phyloP scores from a whole-genome alignment of 64 coral and sea anemone species.

The Dendronephthya gigantea region DNA sequence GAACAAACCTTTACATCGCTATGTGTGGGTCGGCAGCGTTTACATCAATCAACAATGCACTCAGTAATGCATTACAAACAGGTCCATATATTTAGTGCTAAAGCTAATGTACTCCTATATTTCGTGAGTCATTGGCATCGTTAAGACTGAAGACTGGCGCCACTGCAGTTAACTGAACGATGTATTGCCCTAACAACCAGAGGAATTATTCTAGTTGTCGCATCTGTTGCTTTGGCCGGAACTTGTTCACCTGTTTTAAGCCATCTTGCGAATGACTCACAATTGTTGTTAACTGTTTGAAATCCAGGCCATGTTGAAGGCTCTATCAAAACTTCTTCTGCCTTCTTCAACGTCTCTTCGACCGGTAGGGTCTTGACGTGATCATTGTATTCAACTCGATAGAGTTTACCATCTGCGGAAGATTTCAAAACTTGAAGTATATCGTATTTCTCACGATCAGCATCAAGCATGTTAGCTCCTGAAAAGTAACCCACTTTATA shows the following conservation, averaged over 20 bases:
- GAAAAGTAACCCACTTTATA: slow-evolving; percentile 1
- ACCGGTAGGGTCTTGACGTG: neutral
- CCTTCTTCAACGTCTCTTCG: neutral
- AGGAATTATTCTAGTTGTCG: neutral
- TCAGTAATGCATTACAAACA: too few species aligned
- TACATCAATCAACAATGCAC: too few species aligned
- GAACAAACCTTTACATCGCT: too few species aligned
- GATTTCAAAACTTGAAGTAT: slow-evolving; percentile 8
- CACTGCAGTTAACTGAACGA: too few species aligned
- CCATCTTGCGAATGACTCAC: slow-evolving; percentile 25
- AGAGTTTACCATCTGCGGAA: slow-evolving; percentile 1
- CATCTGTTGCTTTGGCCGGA: neutral
- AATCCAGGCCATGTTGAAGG: slow-evolving; percentile 22
- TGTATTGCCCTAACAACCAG: too few species aligned
- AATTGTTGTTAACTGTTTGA: slow-evolving; percentile 31
- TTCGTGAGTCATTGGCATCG: too few species aligned
- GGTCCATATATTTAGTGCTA: too few species aligned
- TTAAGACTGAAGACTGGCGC: too few species aligned
- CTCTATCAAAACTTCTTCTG: neutral
- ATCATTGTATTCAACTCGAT: slow-evolving; percentile 30
- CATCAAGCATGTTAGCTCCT: neutral
- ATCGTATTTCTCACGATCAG: neutral
- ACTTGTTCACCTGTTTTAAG: slow-evolving; percentile 18
- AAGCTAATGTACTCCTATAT: too few species aligned
- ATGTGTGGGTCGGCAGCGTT: too few species aligned